Evolutionary conservation across 2,113 vertebrate species (phyloP), one percentile per base, ranked within the genome.

Genomic region (Sapayoa aenigma): DNA sequence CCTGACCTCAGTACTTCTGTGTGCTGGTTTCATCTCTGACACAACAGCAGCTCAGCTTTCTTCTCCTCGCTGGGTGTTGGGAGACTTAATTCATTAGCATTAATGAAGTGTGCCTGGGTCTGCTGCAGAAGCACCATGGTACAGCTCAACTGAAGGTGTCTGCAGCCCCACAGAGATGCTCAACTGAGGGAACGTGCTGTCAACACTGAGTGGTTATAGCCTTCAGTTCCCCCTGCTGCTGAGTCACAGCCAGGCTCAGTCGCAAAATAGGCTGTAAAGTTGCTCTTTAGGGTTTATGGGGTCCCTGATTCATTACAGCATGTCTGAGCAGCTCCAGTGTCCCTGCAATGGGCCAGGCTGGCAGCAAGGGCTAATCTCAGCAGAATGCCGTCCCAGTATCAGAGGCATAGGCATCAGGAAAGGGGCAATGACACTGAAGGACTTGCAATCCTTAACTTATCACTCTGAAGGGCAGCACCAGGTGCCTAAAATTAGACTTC

Each of bases 401-500:
- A 60, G 44, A 14, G 41, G 56, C 28, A 4, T 15, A 35, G 23
- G 21, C 46, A 11, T 6, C 44, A 66, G 50, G 39, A 46, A 19
- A 74, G 60, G 50, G 87, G 56, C 42, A 77, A 2, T 6, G 14
- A 19, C 31, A 12, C 52, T 44, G 37, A 69, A 94, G 53, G 62
- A 42, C 79, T 75, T 5, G 24, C 31, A 30, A 66, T 35, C 65
- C 77, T 93, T 46, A 84, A 89, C 84, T 72, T 62, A 41, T 55
- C 30, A 1, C 33, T 28, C 69, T 81, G 79, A 95, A 93, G 77
- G 60, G 30, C 91, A 94, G 17, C 2, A 7, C 44, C 62, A n/a
- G 22, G 71, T 67, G 33, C 75, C 85, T 92, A 83, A 90, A 93
- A 93, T 96, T 87, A 93, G 63, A 73, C 28, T 87, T 44, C 74